phyloP scores from a whole-genome alignment of 2,797 vertebrate genomes.

The Neopelma chrysocephalum region DNA sequence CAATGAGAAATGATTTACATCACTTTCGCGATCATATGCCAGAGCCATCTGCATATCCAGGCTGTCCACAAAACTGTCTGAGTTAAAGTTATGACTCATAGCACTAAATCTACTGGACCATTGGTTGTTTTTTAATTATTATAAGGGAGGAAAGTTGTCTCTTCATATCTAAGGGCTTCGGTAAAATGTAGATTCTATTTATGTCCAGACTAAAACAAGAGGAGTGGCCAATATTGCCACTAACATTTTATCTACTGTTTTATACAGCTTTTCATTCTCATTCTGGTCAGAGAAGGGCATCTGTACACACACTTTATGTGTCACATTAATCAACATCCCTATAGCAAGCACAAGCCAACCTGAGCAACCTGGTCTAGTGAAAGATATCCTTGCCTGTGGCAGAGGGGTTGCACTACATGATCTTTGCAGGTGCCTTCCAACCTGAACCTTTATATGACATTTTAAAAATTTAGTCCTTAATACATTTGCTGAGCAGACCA shows the following conservation, averaged over 20 bases:
- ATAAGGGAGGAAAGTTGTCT: not conserved
- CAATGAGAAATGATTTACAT: conserved; percentile 44
- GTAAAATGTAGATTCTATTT: not conserved
- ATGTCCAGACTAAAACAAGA: not conserved
- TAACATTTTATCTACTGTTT: not conserved
- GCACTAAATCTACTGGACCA: not conserved
- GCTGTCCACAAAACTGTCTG: conserved; percentile 20
- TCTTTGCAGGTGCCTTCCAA: not conserved
- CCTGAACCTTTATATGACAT: not conserved
- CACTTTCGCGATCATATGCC: conserved; percentile 30
- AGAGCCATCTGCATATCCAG: conserved; percentile 45
- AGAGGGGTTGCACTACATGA: not conserved
- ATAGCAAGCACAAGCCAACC: not conserved
- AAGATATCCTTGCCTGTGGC: not conserved
- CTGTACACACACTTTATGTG: not conserved
- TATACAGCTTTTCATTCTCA: not conserved
- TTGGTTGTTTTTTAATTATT: not conserved
- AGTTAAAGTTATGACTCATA: not conserved
- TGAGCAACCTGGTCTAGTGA: not conserved
- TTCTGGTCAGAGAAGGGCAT: not conserved
- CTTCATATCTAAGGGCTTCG: not conserved
- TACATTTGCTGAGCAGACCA: not conserved
- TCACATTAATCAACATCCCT: not conserved
- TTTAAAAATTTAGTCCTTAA: not conserved
- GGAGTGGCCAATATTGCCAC: not conserved